Evolutionary conservation across 2,113 vertebrate genomes (phyloP).

Genomic region (Aviceda subcristata): DNA sequence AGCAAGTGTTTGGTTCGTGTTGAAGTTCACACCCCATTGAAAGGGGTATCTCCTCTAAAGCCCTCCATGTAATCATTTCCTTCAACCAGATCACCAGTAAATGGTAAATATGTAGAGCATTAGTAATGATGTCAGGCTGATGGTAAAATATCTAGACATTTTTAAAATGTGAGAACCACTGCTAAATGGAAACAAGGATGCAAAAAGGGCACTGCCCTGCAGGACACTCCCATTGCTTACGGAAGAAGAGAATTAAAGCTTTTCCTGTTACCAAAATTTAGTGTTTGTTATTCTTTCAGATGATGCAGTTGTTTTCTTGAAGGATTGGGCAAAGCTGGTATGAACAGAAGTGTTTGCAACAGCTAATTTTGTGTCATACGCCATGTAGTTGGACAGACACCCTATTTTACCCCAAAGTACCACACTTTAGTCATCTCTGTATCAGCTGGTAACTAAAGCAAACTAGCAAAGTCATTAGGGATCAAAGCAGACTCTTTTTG

Average conservation of each 20-base stretch:
- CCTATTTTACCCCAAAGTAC: background rate
- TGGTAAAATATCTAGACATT: conserved; percentile 9
- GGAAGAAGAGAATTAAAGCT: background rate
- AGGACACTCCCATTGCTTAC: background rate
- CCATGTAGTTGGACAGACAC: background rate
- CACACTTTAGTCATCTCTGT: background rate
- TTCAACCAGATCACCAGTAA: background rate
- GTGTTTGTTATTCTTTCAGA: background rate
- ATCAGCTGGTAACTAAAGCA: conserved; percentile 1
- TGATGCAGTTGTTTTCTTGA: background rate
- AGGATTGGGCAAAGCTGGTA: background rate
- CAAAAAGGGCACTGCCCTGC: background rate
- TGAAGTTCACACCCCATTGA: background rate
- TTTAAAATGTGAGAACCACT: background rate
- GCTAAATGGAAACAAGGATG: background rate
- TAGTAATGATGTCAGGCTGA: background rate
- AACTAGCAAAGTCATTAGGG: background rate
- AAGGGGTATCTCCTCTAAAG: background rate
- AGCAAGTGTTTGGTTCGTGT: background rate
- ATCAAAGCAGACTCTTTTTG: background rate
- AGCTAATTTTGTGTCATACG: background rate
- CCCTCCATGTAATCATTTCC: background rate
- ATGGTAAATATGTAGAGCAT: background rate
- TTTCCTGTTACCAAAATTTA: background rate
- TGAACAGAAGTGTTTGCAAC: background rate